A percentile compares a stretch with the other conserved stretches of the same genome.
Evolutionary conservation across 2,888 invertebrate genomes (phyloP).

Genomic region (Liopterus haemorrhoidalis): DNA sequence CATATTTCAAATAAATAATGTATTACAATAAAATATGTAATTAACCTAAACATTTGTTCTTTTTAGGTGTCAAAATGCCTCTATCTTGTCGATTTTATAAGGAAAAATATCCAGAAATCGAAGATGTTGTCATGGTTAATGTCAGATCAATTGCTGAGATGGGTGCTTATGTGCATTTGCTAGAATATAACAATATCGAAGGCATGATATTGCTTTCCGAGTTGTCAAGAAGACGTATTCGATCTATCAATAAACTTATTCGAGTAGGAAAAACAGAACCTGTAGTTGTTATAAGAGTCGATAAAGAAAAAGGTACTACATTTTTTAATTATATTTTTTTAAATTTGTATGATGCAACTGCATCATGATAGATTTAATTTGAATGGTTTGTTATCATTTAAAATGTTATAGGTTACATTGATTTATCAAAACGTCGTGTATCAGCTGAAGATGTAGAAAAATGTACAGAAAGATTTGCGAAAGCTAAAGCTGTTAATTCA

Average conservation of each 20-base stretch:
- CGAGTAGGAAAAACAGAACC: slow-evolving; percentile 98
- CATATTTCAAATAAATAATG: no score
- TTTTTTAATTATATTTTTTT: no score
- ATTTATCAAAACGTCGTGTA: slow-evolving; percentile 97
- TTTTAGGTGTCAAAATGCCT: slow-evolving; percentile 59
- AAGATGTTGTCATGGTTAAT: slow-evolving; percentile 99
- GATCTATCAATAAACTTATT: slow-evolving; percentile 98
- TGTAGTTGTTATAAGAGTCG: slow-evolving; percentile 98
- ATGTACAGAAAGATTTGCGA: slow-evolving; percentile 97
- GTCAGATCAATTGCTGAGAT: slow-evolving; percentile 98
- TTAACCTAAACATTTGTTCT: slow-evolving; percentile 14
- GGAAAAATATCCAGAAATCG: slow-evolving; percentile 95
- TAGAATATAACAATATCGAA: slow-evolving; percentile 98
- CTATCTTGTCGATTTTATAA: slow-evolving; percentile 95
- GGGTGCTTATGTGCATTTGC: slow-evolving; percentile 97
- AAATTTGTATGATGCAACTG: no score
- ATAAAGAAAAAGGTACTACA: slow-evolving; percentile 93
- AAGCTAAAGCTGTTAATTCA: slow-evolving; percentile 97
- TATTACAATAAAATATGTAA: not conserved
- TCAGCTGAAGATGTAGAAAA: slow-evolving; percentile 97
- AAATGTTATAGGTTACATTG: slow-evolving; percentile 78
- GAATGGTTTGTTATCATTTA: slow-evolving; percentile 4
- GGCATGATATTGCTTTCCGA: slow-evolving; percentile 99
- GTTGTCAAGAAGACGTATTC: slow-evolving; percentile 94
- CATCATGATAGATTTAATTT: no score